phyloP scores from a whole-genome alignment of 1,140 invertebrate species.

The Rhagoletis pomonella region DNA sequence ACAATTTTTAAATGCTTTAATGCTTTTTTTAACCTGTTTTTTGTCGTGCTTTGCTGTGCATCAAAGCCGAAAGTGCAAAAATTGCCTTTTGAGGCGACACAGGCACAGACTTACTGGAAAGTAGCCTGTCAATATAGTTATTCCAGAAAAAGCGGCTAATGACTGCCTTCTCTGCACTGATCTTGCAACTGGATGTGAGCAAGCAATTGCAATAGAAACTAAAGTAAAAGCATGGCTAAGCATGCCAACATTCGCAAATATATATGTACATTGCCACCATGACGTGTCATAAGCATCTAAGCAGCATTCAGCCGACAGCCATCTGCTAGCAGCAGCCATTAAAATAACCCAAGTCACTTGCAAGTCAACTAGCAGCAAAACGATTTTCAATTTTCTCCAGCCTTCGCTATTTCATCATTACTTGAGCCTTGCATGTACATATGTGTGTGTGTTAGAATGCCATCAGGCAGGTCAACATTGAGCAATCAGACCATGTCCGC shows the following conservation, averaged over 20 bases:
- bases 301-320: not conserved
- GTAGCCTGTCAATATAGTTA: not conserved
- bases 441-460: not conserved
- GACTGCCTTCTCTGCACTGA: slow-evolving; percentile 1
- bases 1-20: slow-evolving; percentile 63
- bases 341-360: not conserved
- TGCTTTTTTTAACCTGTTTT: slow-evolving; percentile 24
- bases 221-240: not conserved
- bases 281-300: slow-evolving; percentile 15
- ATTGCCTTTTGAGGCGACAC: not conserved
- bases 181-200: not conserved
- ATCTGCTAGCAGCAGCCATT: not conserved
- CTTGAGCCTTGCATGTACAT: no score
- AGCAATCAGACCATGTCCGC: slow-evolving; percentile 10
- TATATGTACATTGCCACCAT: slow-evolving; percentile 34
- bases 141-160: not conserved
- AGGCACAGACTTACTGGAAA: not conserved
- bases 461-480: not conserved
- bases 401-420: not conserved
- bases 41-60: not conserved
- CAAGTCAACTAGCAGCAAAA: not conserved
- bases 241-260: no score
- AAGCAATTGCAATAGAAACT: not conserved
- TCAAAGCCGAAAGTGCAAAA: not conserved
- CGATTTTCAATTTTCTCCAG: not conserved